Evolutionary conservation across 2,113 vertebrate genomes (phyloP), one percentile per base, ranked within the genome.

Genomic region (Phalacrocorax carbo): DNA sequence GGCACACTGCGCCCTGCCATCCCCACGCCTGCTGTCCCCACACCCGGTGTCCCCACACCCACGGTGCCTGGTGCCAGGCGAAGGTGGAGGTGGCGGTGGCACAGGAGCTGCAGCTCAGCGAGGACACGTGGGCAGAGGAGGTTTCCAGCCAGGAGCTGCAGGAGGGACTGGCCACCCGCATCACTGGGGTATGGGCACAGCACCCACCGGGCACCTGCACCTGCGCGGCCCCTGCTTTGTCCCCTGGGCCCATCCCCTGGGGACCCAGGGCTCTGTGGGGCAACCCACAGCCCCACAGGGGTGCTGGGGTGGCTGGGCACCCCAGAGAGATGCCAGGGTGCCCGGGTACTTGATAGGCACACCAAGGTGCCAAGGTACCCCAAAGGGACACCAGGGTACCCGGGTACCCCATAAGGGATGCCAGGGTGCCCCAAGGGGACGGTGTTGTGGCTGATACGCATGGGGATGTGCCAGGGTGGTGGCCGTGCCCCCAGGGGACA

Each of bases 71-170:
- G 10, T 42, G 29, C 30, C 87, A 95, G 94, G 91, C 80, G 0
- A 91, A 93, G 79, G 19, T 93, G 88, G 88, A 93, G 91, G 94
- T 72, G 65, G 94, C 85, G 1, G 55, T 92, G 92, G 77, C 71
- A 0, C 94, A 92, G 82, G 91, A 95, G 91, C 91, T 95, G 91
- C 88, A 95, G 91, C 88, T 81, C 40, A 91, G 92, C 8, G 84
- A 95, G 92, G 94, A 95, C 88, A 15, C 69, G 1, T 95, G 94
- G 94, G 80, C 69, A 0, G 84, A 94, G 75, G 92, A 95, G 25
- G 69, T 40, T 29, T 29, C 64, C 29, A 32, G 69, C 34, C 76
- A 82, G 42, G 94, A 94, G 42, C 82, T 82, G 75, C 80, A 88
- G 42, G 84, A 91, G 5, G 92, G 88, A 1, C 76, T 95, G 84